Conservation (phyloP, 2,888 invertebrate genomes). For the Calliopum simillimum region DNA sequence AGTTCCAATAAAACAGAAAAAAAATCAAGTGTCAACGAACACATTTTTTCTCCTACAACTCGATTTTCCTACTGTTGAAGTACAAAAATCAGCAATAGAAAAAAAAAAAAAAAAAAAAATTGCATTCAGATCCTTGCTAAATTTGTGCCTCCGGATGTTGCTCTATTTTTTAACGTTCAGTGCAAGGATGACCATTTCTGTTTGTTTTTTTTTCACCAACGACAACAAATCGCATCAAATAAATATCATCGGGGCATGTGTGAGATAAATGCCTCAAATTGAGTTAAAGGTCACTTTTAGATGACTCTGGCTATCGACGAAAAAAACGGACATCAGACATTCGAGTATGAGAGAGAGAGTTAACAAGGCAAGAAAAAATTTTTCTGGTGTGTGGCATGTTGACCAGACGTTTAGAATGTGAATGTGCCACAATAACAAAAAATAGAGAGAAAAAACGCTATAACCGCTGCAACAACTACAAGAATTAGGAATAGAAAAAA, state of each 20-base stretch:
- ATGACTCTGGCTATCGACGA: background rate
- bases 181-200: too few relatives aligned
- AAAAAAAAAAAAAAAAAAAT: too few relatives aligned
- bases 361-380: background rate
- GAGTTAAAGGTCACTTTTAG: conserved; percentile 55
- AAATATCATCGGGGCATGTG: conserved; percentile 32
- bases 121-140: too few relatives aligned
- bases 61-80: too few relatives aligned
- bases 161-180: too few relatives aligned
- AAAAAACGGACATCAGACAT: background rate
- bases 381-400: background rate
- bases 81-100: too few relatives aligned
- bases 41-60: too few relatives aligned
- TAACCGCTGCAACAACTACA: background rate
- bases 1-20: too few relatives aligned
- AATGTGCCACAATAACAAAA: background rate
- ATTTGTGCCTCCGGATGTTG: too few relatives aligned
- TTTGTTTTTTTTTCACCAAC: background rate
- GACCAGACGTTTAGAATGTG: background rate
- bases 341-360: background rate
- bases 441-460: too few relatives aligned
- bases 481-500: background rate
- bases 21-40: too few relatives aligned
- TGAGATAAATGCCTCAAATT: conserved; percentile 64
- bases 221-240: conserved; percentile 35